These are phyloP conservation scores for Pomacea maculata DNA, from an alignment of 1,140 invertebrate species.

Conservation along the genomic window DNA sequence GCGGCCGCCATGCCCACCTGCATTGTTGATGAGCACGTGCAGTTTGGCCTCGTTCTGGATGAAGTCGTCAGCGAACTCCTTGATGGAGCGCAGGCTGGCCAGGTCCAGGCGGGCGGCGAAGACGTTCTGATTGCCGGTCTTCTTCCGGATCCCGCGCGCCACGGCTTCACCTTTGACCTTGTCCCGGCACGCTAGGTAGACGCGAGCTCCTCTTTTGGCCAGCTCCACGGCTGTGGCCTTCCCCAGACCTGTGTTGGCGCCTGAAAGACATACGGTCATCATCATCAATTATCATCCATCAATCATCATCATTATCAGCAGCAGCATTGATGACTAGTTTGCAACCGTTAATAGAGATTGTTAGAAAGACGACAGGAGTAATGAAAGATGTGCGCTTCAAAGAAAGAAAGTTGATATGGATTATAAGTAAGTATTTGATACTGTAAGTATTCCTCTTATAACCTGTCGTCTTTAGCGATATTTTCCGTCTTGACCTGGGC, in stretches of 20 bases:
- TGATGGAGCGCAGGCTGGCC: constrained; percentile 47
- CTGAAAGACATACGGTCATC: constrained; percentile 41
- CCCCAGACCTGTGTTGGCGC: constrained; percentile 62
- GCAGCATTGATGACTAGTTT: not conserved
- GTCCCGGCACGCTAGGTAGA: constrained; percentile 58
- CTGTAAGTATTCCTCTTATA: not conserved
- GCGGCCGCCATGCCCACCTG: constrained; percentile 42
- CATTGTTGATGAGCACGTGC: constrained; percentile 63
- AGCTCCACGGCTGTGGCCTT: constrained; percentile 59
- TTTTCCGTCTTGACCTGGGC: too few relatives aligned
- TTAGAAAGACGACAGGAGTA: not conserved
- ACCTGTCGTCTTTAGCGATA: not conserved
- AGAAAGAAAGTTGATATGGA: not conserved
- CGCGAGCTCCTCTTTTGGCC: constrained; percentile 53
- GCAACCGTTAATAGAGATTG: too few relatives aligned
- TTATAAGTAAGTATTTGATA: too few relatives aligned
- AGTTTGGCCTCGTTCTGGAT: constrained; percentile 45
- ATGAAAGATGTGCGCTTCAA: not conserved
- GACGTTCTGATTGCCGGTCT: constrained; percentile 57
- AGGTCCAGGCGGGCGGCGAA: constrained; percentile 52
- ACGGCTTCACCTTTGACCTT: constrained; percentile 59
- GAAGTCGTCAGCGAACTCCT: constrained; percentile 54
- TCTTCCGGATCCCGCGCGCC: constrained; percentile 56
- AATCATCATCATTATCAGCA: not conserved
- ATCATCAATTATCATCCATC: constrained; percentile 28